Conservation (phyloP, 2,113 vertebrate genomes). For the Gymnobelideus leadbeateri region DNA sequence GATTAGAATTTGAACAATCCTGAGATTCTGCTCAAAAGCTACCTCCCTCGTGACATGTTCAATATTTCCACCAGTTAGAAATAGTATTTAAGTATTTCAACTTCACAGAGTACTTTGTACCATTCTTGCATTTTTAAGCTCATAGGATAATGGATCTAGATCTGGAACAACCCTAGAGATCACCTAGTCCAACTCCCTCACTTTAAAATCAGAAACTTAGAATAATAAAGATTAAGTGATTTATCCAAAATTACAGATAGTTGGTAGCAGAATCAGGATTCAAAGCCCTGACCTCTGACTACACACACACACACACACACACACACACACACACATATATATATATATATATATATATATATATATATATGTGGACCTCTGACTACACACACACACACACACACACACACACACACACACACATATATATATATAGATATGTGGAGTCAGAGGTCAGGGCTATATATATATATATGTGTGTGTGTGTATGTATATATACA, state of each 20-base stretch:
- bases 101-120: background rate
- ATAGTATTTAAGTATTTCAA: background rate
- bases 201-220: background rate
- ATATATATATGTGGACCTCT: too few relatives aligned
- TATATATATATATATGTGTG: too few relatives aligned
- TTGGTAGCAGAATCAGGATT: background rate
- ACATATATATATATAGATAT: too few relatives aligned
- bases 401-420: too few relatives aligned
- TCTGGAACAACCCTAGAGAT: background rate
- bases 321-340: too few relatives aligned
- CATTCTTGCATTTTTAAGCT: background rate
- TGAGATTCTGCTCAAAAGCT: background rate
- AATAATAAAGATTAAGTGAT: background rate
- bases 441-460: too few relatives aligned
- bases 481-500: too few relatives aligned
- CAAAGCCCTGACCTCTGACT: background rate
- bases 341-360: too few relatives aligned
- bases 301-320: too few relatives aligned
- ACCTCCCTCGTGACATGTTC: background rate
- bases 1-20: background rate
- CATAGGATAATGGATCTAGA: background rate
- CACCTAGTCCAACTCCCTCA: background rate
- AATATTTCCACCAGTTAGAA: background rate
- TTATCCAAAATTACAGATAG: background rate
- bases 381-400: too few relatives aligned